A percentile compares a stretch with the other conserved stretches of the same genome.
Evolutionary conservation across 1,140 invertebrate species (phyloP).

Genomic region (Hyphantria cunea): DNA sequence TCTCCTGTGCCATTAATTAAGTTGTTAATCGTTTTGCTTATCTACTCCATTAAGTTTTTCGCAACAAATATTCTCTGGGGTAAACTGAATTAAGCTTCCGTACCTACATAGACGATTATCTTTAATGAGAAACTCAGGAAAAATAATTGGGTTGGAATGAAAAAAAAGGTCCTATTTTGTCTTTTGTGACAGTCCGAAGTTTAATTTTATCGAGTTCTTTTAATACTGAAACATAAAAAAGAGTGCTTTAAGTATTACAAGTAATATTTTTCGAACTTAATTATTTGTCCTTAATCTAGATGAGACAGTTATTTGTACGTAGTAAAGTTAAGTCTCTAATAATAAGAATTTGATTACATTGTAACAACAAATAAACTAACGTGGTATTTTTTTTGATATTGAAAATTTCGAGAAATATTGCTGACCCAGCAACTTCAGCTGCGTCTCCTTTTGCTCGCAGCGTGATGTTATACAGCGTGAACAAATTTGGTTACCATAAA

Average conservation of each 20-base stretch:
- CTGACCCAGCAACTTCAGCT: too few relatives aligned
- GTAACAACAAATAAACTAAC: too few relatives aligned
- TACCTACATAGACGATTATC: constrained; percentile 17
- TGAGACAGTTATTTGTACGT: too few relatives aligned
- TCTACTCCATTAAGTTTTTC: constrained; percentile 21
- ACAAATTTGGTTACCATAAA: too few relatives aligned
- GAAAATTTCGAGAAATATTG: too few relatives aligned
- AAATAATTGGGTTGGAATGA: constrained; percentile 12
- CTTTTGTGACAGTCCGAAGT: constrained; percentile 1
- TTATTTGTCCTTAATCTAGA: too few relatives aligned
- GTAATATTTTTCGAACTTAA: too few relatives aligned
- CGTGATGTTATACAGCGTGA: too few relatives aligned
- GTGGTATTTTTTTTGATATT: too few relatives aligned
- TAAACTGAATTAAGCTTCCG: constrained; percentile 3
- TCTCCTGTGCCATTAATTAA: constrained; percentile 9
- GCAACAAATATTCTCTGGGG: constrained; percentile 14
- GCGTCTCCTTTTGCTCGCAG: too few relatives aligned
- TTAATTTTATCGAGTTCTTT: background rate
- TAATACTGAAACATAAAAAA: background rate
- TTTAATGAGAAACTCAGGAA: constrained; percentile 20
- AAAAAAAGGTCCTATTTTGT: constrained; percentile 3
- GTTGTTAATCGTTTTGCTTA: constrained; percentile 20
- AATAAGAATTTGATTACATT: too few relatives aligned
- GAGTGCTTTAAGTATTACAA: background rate
- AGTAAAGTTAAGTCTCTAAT: too few relatives aligned